Percentiles rank a stretch among this genome's conserved stretches.
Evolutionary conservation across 2,888 invertebrate genomes (phyloP).

Genomic region (Ptilodon capucinus): DNA sequence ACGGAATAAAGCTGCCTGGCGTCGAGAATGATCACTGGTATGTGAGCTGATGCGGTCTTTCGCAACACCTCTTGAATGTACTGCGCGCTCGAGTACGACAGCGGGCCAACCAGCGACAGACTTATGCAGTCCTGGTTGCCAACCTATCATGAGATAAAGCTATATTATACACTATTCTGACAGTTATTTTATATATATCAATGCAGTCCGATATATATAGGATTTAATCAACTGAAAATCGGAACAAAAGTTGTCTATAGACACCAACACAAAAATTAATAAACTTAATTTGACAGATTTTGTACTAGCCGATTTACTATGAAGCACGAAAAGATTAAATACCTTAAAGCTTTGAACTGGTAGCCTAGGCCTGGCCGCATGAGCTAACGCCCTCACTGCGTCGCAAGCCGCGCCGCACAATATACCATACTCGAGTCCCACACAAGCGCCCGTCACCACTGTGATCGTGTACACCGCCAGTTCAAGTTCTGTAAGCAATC

Average conservation of each 20-base stretch:
- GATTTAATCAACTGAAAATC: no score
- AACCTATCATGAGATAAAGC: no score
- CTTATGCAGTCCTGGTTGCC: constrained; percentile 58
- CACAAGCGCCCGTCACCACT: constrained; percentile 86
- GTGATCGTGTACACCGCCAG: constrained; percentile 82
- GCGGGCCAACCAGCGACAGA: constrained; percentile 42
- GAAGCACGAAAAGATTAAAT: no score
- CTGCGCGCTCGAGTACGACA: constrained; percentile 56
- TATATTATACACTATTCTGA: no score
- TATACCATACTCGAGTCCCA: constrained; percentile 92
- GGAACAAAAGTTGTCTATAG: no score
- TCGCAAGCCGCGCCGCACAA: constrained; percentile 88
- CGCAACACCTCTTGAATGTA: constrained; percentile 39
- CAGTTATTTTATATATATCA: no score
- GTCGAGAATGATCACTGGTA: constrained; percentile 50
- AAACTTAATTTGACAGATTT: no score
- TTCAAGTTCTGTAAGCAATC: constrained; percentile 48
- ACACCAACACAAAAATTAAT: no score
- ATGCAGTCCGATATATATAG: no score
- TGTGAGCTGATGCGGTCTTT: constrained; percentile 8
- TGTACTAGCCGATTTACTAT: no score
- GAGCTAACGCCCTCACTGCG: constrained; percentile 86
- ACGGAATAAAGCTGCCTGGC: constrained; percentile 42
- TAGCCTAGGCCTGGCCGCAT: constrained; percentile 85
- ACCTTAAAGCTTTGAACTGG: constrained; percentile 47